Percentiles rank a stretch among this genome's conserved stretches.
These are phyloP conservation scores for Dysidea cf. avara DNA, from an alignment of 37 sponge, comb jelly and placozoan genomes.

Conservation along the genomic window DNA sequence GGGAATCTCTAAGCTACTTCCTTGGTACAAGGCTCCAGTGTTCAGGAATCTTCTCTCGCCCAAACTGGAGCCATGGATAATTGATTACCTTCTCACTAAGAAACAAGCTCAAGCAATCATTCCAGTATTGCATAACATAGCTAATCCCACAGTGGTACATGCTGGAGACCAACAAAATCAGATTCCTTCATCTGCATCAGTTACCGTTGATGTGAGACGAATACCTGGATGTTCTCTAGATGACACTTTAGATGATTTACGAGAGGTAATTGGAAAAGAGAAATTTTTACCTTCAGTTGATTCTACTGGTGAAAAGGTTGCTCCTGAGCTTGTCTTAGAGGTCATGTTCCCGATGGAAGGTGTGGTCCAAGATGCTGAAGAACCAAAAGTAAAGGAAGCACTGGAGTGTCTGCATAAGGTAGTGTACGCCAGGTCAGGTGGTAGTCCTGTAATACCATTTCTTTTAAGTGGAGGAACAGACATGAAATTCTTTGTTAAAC, in stretches of 20 bases:
- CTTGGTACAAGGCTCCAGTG: constrained; percentile 31
- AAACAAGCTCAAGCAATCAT: constrained; percentile 31
- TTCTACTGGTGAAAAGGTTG: constrained; percentile 14
- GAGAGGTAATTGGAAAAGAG: constrained; percentile 43
- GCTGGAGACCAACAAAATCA: constrained; percentile 64
- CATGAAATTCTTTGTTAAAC: constrained; percentile 34
- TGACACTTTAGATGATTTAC: constrained; percentile 59
- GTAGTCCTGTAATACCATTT: constrained; percentile 43
- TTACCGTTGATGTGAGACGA: constrained; percentile 56
- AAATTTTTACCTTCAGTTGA: constrained; percentile 13
- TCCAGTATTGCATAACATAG: constrained; percentile 73
- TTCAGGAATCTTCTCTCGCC: constrained; percentile 63
- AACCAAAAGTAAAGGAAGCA: constrained; percentile 21
- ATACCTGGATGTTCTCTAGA: constrained; percentile 74
- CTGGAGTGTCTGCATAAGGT: constrained; percentile 31
- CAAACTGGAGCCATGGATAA: constrained; percentile 30
- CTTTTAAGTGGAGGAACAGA: constrained; percentile 73
- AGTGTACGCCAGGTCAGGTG: constrained; percentile 34
- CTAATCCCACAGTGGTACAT: constrained; percentile 61
- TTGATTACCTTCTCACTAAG: constrained; percentile 35
- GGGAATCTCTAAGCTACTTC: constrained; percentile 41
- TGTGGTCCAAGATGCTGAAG: constrained; percentile 39
- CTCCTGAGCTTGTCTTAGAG: constrained; percentile 45
- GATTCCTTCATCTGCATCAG: constrained; percentile 63
- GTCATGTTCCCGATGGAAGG: constrained; percentile 7